Conservation (phyloP, 2,113 vertebrate species). For the Todiramphus chloris region DNA sequence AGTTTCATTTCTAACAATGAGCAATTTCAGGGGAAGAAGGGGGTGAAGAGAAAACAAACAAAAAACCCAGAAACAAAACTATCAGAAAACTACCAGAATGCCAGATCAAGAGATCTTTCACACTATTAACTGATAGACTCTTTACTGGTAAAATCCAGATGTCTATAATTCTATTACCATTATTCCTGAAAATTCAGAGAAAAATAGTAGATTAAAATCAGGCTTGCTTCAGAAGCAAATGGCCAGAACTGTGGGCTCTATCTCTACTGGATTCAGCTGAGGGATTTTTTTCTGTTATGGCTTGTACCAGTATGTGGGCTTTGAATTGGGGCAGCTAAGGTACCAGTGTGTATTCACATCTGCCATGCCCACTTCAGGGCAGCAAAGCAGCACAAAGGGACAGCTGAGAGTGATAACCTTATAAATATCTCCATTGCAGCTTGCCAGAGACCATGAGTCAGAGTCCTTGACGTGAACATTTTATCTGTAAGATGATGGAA, state of each 20-base stretch:
- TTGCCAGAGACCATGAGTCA: constrained; percentile 1
- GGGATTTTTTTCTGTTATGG: not conserved
- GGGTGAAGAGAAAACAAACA: not conserved
- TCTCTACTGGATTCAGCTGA: not conserved
- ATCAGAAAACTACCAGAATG: not conserved
- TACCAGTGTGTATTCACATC: not conserved
- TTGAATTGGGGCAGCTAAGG: not conserved
- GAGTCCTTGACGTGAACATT: not conserved
- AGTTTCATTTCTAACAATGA: not conserved
- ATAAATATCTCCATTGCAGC: constrained; percentile 20
- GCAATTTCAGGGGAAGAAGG: not conserved
- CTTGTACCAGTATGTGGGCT: not conserved
- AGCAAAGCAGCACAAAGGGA: not conserved
- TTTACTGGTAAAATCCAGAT: not conserved
- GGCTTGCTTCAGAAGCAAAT: not conserved
- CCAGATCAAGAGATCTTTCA: not conserved
- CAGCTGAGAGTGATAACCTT: constrained; percentile 19
- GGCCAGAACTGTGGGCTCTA: not conserved
- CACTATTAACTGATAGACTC: not conserved
- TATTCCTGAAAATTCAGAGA: not conserved
- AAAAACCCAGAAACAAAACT: not conserved
- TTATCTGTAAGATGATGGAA: constrained; percentile 14
- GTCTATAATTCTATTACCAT: not conserved
- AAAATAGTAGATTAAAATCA: not conserved
- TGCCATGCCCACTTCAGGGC: not conserved